A percentile compares a stretch with the other conserved stretches of the same genome.
Conservation (phyloP, 2,888 invertebrate genomes). For the Hydroisotoma schaefferi region DNA sequence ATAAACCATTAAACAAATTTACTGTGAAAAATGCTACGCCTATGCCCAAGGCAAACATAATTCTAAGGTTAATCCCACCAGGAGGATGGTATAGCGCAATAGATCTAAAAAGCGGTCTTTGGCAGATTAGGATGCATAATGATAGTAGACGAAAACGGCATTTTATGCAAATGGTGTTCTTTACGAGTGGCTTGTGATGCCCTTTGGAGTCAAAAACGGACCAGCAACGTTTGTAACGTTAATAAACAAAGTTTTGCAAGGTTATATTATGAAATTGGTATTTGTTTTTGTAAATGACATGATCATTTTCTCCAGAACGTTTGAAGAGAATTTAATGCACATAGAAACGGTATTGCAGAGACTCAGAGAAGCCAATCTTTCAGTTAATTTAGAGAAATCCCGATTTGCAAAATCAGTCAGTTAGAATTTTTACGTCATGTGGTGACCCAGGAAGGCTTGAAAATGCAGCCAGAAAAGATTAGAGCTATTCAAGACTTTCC, state of each 20-base stretch:
- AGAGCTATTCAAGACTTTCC: background rate
- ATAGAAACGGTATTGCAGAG: conserved; percentile 25
- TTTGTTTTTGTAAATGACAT: background rate
- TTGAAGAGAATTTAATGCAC: conserved; percentile 26
- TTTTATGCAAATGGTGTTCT: background rate
- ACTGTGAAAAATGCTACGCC: conserved; percentile 8
- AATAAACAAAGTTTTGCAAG: background rate
- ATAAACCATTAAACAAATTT: conserved; percentile 17
- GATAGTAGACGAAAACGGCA: background rate
- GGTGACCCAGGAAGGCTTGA: background rate
- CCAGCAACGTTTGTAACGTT: background rate
- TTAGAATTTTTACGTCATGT: background rate
- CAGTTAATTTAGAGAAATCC: background rate
- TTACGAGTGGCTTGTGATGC: background rate
- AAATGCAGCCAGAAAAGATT: background rate
- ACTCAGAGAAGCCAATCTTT: conserved; percentile 7
- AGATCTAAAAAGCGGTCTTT: conserved; percentile 24
- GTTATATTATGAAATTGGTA: background rate
- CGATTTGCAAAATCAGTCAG: background rate
- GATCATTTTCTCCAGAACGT: background rate
- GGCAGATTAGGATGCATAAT: conserved; percentile 20
- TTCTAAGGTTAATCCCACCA: conserved; percentile 15
- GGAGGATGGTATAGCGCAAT: conserved; percentile 14
- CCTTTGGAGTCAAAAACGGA: background rate
- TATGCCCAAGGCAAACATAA: conserved; percentile 21